Evolutionary conservation across 2,888 invertebrate genomes (phyloP), one percentile per base, ranked within the genome.

Genomic region (Ganaspis brasiliensis): DNA sequence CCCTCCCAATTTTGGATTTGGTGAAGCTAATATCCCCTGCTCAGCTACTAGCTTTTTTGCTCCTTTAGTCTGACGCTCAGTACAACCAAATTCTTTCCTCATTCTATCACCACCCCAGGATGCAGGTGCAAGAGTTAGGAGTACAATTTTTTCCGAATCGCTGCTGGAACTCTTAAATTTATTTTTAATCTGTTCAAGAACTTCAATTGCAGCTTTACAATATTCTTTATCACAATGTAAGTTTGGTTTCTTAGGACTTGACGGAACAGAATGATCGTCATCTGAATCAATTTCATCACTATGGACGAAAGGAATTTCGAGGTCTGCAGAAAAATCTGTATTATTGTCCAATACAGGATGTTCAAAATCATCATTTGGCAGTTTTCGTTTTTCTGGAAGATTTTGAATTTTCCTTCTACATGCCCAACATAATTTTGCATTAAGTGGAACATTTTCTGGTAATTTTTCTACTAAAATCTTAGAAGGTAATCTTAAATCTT

Each of bases 1-100:
- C 45, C 45, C n/a, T 72, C 61, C 31, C 75, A 76, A 61, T 73
- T 67, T 67, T 10, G 67, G 67, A 35, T 31, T 35, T 16, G 37
- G 45, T 10, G n/a, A 21, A 49, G 71, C 16, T 19, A 71, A 49
- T 21, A 19, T 49, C 1, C 49, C 71, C 2, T 37, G 5, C 21
- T 24, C 52, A n/a, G 19, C 14, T 26, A 31, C 24, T 1, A 72
- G 12, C 24, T 72, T 21, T 55, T 35, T 56, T 8, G 31, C 55
- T 56, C 2, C 0, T n/a, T 19, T 72, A 56, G 45, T 59, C 40
- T 73, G 73, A 16, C 59, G 37, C 40, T 73, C 73, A n/a, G 73
- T 59, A 49, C 49, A 26, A 19, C 37, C 19, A 31, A 55, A 72
- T 40, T 72, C 72, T 26, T 26, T 35, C 2, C 19, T 37, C n/a